A percentile compares a stretch with the other conserved stretches of the same genome.
Conservation (phyloP, 2,797 vertebrate species). For the Tragopan temminckii region DNA sequence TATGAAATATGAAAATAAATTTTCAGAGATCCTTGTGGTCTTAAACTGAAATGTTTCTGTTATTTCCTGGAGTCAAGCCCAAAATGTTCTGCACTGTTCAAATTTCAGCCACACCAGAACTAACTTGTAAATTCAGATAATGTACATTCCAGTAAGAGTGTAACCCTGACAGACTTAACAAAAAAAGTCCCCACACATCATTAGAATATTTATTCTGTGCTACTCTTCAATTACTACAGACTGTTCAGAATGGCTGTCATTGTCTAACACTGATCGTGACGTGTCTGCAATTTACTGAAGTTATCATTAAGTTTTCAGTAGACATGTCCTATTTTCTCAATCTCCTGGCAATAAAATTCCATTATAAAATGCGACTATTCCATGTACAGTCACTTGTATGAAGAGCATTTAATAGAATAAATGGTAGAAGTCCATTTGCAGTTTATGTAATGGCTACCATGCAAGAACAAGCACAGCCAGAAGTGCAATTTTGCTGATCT, state of each 20-base stretch:
- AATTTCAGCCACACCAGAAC: not conserved
- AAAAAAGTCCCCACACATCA: not conserved
- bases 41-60: not conserved
- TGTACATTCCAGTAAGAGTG: not conserved
- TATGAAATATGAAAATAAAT: not conserved
- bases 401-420: slow-evolving; percentile 1
- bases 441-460: not conserved
- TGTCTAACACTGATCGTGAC: not conserved
- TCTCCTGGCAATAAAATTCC: not conserved
- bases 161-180: not conserved
- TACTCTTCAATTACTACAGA: not conserved
- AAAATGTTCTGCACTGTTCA: not conserved
- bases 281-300: not conserved
- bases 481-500: slow-evolving; percentile 12
- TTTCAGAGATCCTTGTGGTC: not conserved
- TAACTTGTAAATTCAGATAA: not conserved
- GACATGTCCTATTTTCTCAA: not conserved
- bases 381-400: not conserved
- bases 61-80: not conserved
- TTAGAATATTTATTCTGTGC: not conserved
- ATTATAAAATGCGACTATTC: not conserved
- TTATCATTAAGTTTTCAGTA: not conserved
- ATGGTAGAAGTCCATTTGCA: not conserved
- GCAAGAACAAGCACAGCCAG: not conserved
- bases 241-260: not conserved